These are phyloP conservation scores for Oncorhynchus keta DNA, from an alignment of 2,113 vertebrate genomes.

Conservation along the genomic window DNA sequence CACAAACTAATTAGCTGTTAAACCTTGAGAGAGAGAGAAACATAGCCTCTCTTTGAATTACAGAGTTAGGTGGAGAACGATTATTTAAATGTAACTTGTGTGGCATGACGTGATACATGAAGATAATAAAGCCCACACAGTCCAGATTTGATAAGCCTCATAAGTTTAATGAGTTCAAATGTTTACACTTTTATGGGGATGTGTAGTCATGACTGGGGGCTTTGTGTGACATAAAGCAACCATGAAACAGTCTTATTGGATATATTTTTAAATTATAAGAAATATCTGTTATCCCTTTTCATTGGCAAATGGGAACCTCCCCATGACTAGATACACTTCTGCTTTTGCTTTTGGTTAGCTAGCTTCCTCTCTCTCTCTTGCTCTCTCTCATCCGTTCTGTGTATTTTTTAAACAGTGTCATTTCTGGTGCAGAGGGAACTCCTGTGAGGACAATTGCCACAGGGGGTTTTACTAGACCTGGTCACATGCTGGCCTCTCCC, in stretches of 20 bases:
- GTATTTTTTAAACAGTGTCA: not conserved
- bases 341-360: slow-evolving; percentile 6
- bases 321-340: slow-evolving; percentile 21
- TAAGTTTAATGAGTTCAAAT: slow-evolving; percentile 13
- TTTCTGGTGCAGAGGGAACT: not conserved
- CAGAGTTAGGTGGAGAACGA: slow-evolving; percentile 16
- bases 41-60: slow-evolving; percentile 24
- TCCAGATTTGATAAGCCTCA: slow-evolving; percentile 28
- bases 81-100: not conserved
- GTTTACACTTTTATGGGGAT: not conserved
- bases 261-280: not conserved
- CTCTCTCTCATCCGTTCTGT: not conserved
- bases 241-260: not conserved
- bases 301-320: slow-evolving; percentile 7
- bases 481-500: not conserved
- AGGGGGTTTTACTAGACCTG: not conserved
- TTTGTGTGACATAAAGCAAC: not conserved
- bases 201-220: not conserved
- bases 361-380: slow-evolving; percentile 3
- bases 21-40: slow-evolving; percentile 31
- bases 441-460: not conserved
- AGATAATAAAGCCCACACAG: slow-evolving; percentile 3
- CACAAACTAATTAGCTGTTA: slow-evolving; percentile 33
- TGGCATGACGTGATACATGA: not conserved
- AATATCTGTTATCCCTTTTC: not conserved